A percentile compares a stretch with the other conserved stretches of the same genome.
Evolutionary conservation across 2,113 vertebrate genomes (phyloP).

Genomic region (Notarius quadriscutis): DNA sequence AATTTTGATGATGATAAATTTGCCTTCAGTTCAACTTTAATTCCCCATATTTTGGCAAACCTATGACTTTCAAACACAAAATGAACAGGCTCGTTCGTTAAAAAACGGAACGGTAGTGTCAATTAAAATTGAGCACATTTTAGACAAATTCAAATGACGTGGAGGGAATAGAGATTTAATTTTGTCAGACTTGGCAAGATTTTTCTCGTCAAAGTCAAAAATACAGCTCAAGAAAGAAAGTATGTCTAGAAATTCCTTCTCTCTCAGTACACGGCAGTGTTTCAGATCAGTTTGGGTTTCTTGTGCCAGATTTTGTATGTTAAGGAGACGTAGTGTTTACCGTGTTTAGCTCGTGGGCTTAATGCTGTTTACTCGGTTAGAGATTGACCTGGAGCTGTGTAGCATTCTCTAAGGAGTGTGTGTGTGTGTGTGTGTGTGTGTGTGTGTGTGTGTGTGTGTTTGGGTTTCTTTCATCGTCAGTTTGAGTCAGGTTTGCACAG

Average conservation of each 20-base stretch:
- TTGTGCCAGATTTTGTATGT: not conserved
- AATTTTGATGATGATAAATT: too few relatives aligned
- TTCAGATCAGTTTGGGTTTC: not conserved
- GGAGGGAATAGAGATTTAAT: too few relatives aligned
- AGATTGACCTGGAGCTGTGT: not conserved
- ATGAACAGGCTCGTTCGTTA: too few relatives aligned
- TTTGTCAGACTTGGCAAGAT: too few relatives aligned
- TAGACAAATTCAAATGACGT: too few relatives aligned
- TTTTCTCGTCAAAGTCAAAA: too few relatives aligned
- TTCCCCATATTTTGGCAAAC: too few relatives aligned
- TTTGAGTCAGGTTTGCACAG: not conserved
- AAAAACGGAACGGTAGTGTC: too few relatives aligned
- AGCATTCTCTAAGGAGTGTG: not conserved
- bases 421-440: conserved; percentile 9
- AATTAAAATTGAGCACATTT: too few relatives aligned
- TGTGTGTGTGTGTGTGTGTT: not conserved
- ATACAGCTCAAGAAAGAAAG: not conserved
- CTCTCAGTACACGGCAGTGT: not conserved
- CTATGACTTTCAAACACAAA: too few relatives aligned
- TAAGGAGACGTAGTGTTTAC: not conserved
- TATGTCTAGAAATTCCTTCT: not conserved
- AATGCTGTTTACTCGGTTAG: not conserved
- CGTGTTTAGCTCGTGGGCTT: not conserved
- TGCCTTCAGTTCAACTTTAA: too few relatives aligned
- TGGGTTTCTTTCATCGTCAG: not conserved